A percentile compares a stretch with the other conserved stretches of the same genome.
phyloP scores from a whole-genome alignment of 2,888 invertebrate genomes.

The Chesias legatella region DNA sequence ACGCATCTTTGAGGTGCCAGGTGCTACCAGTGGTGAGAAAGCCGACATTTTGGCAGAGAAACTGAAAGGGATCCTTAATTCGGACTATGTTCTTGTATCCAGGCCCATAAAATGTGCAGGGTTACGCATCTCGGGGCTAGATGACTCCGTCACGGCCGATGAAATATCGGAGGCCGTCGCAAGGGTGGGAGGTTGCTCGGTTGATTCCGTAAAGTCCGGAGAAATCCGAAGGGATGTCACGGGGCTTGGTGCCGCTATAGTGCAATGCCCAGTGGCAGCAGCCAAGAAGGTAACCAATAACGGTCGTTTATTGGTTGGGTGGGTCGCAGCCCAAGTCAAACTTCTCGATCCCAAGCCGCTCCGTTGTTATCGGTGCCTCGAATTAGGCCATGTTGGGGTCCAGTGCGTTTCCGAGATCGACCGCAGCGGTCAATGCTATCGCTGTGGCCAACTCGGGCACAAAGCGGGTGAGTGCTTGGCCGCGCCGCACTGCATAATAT shows the following conservation, averaged over 20 bases:
- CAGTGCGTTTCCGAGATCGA: background rate
- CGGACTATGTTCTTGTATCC: background rate
- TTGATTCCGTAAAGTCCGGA: background rate
- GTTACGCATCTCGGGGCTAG: conserved; percentile 1
- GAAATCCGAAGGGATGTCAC: background rate
- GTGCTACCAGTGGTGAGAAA: conserved; percentile 2
- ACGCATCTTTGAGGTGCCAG: conserved; percentile 12
- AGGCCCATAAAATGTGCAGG: background rate
- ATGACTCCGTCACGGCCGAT: conserved; percentile 1
- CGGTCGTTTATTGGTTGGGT: background rate
- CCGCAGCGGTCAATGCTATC: conserved; percentile 2
- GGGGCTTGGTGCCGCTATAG: background rate
- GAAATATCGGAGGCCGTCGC: background rate
- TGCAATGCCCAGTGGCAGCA: background rate
- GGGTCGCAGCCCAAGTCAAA: background rate
- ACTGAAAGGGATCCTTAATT: conserved; percentile 4
- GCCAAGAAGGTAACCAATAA: background rate
- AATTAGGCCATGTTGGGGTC: background rate
- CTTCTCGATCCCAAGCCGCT: background rate
- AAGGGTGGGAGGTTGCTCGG: background rate
- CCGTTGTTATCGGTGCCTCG: background rate
- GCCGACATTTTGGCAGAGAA: conserved; percentile 17
- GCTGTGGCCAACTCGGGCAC: background rate
- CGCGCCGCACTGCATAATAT: background rate
- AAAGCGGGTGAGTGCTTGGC: background rate